Base-by-base conservation (phyloP, 2,113 vertebrate genomes). In the Eublepharis macularius region DNA sequence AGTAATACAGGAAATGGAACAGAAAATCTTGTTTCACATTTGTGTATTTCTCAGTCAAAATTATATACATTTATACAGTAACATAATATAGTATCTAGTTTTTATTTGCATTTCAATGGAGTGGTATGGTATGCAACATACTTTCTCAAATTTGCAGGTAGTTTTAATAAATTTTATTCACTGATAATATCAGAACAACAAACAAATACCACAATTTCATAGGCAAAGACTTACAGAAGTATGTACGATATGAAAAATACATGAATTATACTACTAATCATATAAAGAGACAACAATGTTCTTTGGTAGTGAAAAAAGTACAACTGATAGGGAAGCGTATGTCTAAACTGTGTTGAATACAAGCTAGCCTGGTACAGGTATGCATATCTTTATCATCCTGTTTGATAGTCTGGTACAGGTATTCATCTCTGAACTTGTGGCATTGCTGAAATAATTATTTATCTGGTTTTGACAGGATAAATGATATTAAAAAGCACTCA, bases 101-200 rank as follows among this genome's bases (percentile, higher is more conserved):
- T 57, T 79, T 39, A 16, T 54, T 49, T 16, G n/a, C 17, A 54
- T 76, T 65, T 45, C 39, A 80, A n/a, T 26, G 14, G 32, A 43
- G 14, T 34, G 70, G n/a, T n/a, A n/a, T 4, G 8, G 19, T 43
- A 49, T 41, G 19, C 16, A 81, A 3, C n/a, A 19, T 80, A 34
- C 57, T 45, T 45, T 47, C 32, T 49, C 11, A 47, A 68, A 66
- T 6, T 66, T 34, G 21, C n/a, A 45, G 14, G 21, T 45, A 70
- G 21, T 77, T 54, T 65, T 77, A 84, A 76, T 83, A 68, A 45
- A 54, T 84, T 60, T 60, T 60, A 24, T 41, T n/a, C n/a, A n/a
- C n/a, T 39, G 21, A 34, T 66, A n/a, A 34, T 69, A 36, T 5
- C 34, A 69, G n/a, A 60, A 60, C 16, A 60, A 69, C 16, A 68